Conservation (phyloP, 2,113 vertebrate species). For the Leucopsar rothschildi region DNA sequence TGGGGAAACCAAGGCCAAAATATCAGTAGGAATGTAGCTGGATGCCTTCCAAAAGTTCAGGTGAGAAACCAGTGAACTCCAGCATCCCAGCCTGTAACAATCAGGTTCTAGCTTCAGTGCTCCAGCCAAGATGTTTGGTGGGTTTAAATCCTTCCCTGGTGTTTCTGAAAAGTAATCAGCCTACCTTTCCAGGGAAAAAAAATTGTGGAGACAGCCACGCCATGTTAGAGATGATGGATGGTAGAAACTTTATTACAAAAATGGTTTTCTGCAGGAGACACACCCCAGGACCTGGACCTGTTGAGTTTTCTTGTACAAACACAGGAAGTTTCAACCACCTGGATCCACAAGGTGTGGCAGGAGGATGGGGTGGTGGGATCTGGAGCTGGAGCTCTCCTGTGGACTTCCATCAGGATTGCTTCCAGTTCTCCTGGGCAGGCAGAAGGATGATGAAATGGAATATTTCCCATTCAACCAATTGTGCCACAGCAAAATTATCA, state of each 20-base stretch:
- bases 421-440: not conserved
- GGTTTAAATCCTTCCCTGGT: not conserved
- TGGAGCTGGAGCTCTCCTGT: not conserved
- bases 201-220: not conserved
- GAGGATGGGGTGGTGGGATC: not conserved
- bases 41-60: not conserved
- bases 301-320: not conserved
- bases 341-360: not conserved
- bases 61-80: not conserved
- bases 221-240: not conserved
- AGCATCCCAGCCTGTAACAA: not conserved
- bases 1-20: not conserved
- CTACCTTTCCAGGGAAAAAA: not conserved
- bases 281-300: fast-evolving
- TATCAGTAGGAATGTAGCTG: not conserved
- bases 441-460: not conserved
- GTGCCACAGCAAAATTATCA: not conserved
- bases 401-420: not conserved
- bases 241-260: not conserved
- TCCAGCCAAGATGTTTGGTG: not conserved
- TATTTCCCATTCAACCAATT: not conserved
- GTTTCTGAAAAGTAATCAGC: not conserved
- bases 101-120: not conserved
- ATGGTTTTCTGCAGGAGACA: not conserved
- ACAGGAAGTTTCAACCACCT: not conserved